Base-by-base conservation (phyloP, 1,140 invertebrate species). In the Linepithema humile region DNA sequence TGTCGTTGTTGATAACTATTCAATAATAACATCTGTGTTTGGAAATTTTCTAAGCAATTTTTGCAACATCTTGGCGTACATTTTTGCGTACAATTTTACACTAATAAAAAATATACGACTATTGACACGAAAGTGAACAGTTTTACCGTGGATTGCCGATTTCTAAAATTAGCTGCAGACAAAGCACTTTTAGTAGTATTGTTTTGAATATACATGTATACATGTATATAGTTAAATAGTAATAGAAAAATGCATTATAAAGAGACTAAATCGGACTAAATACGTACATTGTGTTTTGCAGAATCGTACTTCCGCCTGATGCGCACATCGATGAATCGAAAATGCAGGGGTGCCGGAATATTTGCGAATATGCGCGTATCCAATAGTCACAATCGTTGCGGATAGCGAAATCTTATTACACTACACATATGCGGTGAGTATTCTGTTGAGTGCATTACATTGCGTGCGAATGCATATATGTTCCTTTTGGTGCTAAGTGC, bases 361-460 rank as follows among this genome's bases (percentile, higher is more conserved):
- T 80, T 70, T 80, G 57, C 65, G 48, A 64, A 80, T 62, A 70
- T 69, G 67, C 50, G 38, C 75, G 64, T 40, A 48, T 55, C 26
- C 48, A 40, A 80, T 80, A 69, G 45, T 57, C 64, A 69, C 64
- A 80, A 80, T 80, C 35, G 75, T 80, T 70, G 64, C 64, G 35
- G n/a, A 80, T 80, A 57, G 64, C 9, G 64, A 70, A 80, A 80
- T 80, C 75, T 64, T 80, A 80, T 80, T 80, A 80, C 35, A 35
- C 23, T 26, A 26, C 17, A 55, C 32, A 20, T 78, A 70, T 69
- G 23, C 29, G 26, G n/a, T 29, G 35, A 9, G 7, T 78, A 86
- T 86, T 80, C 48, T 23, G 32, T 12, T 17, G 32, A n/a, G 29
- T 62, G 32, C 59, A 35, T 35, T 62, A 38, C n/a, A n/a, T 6